Base-by-base conservation (phyloP, 2,888 invertebrate species). In the Thera britannica region DNA sequence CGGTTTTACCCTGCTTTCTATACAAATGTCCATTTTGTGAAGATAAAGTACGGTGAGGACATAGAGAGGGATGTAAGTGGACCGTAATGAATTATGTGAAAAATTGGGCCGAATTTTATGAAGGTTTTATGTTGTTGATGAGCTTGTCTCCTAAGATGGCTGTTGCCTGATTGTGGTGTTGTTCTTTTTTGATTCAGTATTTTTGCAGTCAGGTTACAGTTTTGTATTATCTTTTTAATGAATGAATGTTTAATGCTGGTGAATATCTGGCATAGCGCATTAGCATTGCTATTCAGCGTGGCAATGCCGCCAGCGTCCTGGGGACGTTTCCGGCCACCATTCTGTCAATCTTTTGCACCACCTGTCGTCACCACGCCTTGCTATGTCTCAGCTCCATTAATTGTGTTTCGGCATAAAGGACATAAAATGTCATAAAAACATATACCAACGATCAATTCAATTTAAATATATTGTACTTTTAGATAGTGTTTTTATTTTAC, bases 31-130 rank as follows among this genome's bases (percentile, higher is more conserved):
- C 2, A 55, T 64, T 64, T 64, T 57, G 68, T 64, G 52, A 75
- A 81, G 82, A 81, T 81, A 80, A 83, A 81, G 77, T 80, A 69
- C 67, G 70, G 72, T 72, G 58, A 71, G 73, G 73, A 72, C 69
- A 70, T 65, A 58, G 54, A 59, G 23, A 64, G 67, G 70, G 72
- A 71, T 67, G 68, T 69, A 68, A 71, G 74, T 71, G 66, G 71
- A 71, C 68, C 69, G 68, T 74, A 69, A 75, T 75, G 70, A 74
- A 74, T 70, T 72, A 72, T 75, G 72, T 62, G 72, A 70, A 68
- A 69, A 73, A 59, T 73, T 75, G 70, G 65, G 64, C 55, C 59
- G 67, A 72, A 59, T 67, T 69, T 67, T 65, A 67, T 72, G 68
- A 65, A 67, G 60, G 56, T 51, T 62, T 54, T 52, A 55, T 44